Conservation (phyloP, 2,113 vertebrate genomes). For the Scalopus aquaticus region DNA sequence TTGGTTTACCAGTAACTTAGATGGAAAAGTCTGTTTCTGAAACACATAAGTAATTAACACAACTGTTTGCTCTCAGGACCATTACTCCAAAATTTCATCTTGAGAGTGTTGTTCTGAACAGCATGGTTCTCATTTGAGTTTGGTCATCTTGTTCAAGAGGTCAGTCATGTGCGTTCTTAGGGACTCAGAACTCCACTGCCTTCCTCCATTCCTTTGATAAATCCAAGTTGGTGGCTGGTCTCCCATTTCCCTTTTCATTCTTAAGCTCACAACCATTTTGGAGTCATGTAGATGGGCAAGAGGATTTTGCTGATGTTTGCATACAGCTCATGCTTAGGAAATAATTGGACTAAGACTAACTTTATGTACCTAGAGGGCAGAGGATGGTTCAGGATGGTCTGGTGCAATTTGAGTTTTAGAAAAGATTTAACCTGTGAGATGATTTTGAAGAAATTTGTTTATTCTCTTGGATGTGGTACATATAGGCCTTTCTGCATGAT, state of each 20-base stretch:
- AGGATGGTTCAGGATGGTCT: background rate
- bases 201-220: background rate
- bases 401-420: background rate
- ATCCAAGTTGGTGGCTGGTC: background rate
- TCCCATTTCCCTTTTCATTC: background rate
- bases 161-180: background rate
- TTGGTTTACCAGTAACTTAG: constrained; percentile 13
- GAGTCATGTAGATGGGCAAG: background rate
- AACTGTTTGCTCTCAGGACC: background rate
- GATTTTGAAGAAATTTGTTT: constrained; percentile 40
- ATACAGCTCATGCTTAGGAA: background rate
- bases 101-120: background rate
- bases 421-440: constrained; percentile 40
- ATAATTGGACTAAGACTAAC: background rate
- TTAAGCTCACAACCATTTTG: background rate
- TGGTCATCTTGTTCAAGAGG: background rate
- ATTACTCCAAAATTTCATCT: background rate
- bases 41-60: constrained; percentile 15
- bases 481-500: constrained; percentile 43
- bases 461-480: constrained; percentile 32
- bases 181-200: background rate
- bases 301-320: background rate
- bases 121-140: background rate
- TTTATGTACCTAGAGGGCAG: background rate
- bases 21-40: constrained; percentile 41